These are phyloP conservation scores for Pogona vitticeps DNA, from an alignment of 2,113 vertebrate genomes.

Conservation along the genomic window DNA sequence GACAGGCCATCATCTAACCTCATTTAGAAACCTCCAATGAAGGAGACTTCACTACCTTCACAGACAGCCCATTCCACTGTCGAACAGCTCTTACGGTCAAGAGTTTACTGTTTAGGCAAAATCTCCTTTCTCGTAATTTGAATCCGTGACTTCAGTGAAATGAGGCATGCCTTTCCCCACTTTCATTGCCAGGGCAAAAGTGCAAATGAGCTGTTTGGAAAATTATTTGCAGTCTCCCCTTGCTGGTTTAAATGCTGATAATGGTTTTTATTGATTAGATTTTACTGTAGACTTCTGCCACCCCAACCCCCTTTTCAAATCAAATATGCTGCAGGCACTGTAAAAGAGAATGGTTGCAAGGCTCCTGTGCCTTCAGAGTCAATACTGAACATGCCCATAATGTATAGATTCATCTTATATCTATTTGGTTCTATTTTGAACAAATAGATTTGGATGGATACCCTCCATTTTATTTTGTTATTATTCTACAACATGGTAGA, in stretches of 20 bases:
- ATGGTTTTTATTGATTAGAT: neutral
- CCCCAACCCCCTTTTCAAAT: neutral
- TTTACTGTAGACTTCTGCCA: neutral
- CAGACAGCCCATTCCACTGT: too few species aligned
- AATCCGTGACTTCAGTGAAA: neutral
- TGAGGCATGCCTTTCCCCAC: neutral
- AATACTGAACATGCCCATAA: neutral
- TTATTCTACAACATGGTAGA: too few species aligned
- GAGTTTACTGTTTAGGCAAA: too few species aligned
- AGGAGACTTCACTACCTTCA: too few species aligned
- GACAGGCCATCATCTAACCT: too few species aligned
- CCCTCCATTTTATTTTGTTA: too few species aligned
- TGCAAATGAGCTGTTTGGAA: neutral
- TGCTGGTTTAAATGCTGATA: neutral
- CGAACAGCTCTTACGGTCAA: too few species aligned
- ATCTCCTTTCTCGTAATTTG: too few species aligned
- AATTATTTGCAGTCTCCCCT: neutral
- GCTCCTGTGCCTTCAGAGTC: neutral
- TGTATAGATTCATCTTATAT: neutral
- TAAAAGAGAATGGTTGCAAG: too few species aligned
- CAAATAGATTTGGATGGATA: too few species aligned
- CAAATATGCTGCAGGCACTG: neutral
- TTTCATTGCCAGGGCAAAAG: neutral
- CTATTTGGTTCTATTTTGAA: neutral
- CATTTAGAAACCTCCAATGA: too few species aligned